phyloP scores from a whole-genome alignment of 2,113 vertebrate genomes.

The Pungitius pungitius region DNA sequence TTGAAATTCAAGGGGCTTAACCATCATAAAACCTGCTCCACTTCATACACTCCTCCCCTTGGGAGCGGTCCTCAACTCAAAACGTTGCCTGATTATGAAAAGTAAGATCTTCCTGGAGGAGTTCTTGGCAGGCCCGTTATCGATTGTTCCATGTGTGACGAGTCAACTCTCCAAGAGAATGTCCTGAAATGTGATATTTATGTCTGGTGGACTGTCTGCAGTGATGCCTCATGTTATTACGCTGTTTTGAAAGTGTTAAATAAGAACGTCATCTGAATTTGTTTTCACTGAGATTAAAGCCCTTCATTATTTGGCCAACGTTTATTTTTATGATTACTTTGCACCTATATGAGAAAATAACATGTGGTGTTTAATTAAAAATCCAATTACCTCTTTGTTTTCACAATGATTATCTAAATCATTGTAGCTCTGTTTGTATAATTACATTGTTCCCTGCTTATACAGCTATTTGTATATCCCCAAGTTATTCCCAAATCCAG shows the following conservation, averaged over 20 bases:
- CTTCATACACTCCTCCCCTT: constrained; percentile 15
- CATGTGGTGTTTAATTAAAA: constrained; percentile 32
- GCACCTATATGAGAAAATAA: constrained; percentile 16
- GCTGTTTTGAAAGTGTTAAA: neutral
- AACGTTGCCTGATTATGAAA: constrained; percentile 43
- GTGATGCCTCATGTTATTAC: constrained; percentile 1
- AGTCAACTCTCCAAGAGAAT: constrained; percentile 3
- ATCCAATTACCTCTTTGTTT: constrained; percentile 25
- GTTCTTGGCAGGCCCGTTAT: neutral
- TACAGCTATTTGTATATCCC: neutral
- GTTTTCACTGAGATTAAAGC: neutral
- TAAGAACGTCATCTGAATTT: neutral
- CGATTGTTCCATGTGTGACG: constrained; percentile 16
- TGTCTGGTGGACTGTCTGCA: neutral
- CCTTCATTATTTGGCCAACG: neutral
- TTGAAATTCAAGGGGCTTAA: constrained; percentile 44
- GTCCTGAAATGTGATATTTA: constrained; percentile 14
- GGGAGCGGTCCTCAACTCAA: constrained; percentile 36
- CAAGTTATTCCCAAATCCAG: neutral
- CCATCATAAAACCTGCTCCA: constrained; percentile 31
- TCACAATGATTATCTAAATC: constrained; percentile 22
- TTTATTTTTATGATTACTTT: constrained; percentile 5
- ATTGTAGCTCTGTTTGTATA: constrained; percentile 7
- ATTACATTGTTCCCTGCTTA: constrained; percentile 18
- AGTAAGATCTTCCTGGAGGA: constrained; percentile 14